Evolutionary conservation across 2,888 invertebrate species (phyloP), one percentile per base, ranked within the genome.

Genomic region (Subacronicta megacephala): DNA sequence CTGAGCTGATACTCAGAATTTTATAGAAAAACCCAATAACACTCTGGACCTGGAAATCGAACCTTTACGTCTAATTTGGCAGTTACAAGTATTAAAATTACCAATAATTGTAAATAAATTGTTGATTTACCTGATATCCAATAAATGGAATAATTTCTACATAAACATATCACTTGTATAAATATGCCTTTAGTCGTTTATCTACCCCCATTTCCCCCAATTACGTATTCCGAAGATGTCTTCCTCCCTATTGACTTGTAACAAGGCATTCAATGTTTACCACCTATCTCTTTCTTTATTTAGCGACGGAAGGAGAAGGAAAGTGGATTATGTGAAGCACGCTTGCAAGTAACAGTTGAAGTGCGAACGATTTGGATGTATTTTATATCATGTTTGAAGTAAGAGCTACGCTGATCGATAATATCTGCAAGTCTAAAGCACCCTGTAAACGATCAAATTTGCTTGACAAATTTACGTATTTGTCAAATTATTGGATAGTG

Each of bases 201-300:
- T 31, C 31, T 38, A 13, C 15, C 23, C 20, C 29, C 17, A 45
- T 71, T 53, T 57, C 53, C 26, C 47, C 35, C 41, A 49, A 75
- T 72, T 57, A 62, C 58, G 47, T 60, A 73, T 73, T 70, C 73
- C 7, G 17, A 33, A 54, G 23, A 13, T 53, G 66, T 66, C 6
- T 10, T 15, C 41, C 9, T 31, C 29, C 44, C 60, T 56, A 72
- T 74, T 74, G 73, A 76, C 70, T 74, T 63, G 65, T 66, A 40
- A 63, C 72, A 57, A 51, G 42, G 33, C 45, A 68, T 68, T 73
- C 64, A 58, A 70, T 66, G 55, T 65, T 47, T 63, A 40, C 35
- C 38, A 13, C 13, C 35, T 29, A 7, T 63, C 59, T 40, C 40
- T 47, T 55, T 63, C 40, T 33, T 5, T 7, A 7, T 2, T 15